Conservation (phyloP, 2,797 vertebrate species). For the Ceyx erithaca region DNA sequence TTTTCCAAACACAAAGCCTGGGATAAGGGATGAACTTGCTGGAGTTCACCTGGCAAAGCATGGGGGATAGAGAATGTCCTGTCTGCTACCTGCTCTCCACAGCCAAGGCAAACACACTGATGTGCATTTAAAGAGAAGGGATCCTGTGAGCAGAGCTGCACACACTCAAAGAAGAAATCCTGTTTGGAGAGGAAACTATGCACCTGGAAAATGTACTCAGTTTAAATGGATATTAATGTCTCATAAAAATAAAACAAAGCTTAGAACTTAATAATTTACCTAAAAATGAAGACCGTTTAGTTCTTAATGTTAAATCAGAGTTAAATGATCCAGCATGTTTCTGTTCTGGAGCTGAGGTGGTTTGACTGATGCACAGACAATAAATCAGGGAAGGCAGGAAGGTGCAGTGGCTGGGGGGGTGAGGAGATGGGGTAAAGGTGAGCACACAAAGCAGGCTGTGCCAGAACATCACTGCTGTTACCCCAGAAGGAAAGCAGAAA, state of each 20-base stretch:
- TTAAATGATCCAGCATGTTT: constrained; percentile 27
- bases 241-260: constrained; percentile 46
- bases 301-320: constrained; percentile 39
- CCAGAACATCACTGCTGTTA: background rate
- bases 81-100: background rate
- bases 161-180: background rate
- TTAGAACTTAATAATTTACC: constrained; percentile 32
- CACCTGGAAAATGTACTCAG: constrained; percentile 16
- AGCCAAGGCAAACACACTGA: constrained; percentile 50
- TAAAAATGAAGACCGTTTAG: constrained; percentile 31
- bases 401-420: background rate
- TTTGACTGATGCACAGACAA: background rate
- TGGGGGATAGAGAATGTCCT: background rate
- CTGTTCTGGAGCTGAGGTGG: background rate
- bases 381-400: constrained; percentile 33
- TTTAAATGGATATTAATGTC: constrained; percentile 46
- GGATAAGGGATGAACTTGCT: constrained; percentile 2
- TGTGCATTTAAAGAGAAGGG: constrained; percentile 39
- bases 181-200: constrained; percentile 10
- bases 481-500: background rate
- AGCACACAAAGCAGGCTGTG: background rate
- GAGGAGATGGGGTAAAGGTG: background rate
- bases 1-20: constrained; percentile 6
- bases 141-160: constrained; percentile 11
- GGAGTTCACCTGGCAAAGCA: constrained; percentile 36